Percentiles rank a stretch among this genome's conserved stretches.
Conservation (phyloP, 2,113 vertebrate species). For the Triplophysa rosa region DNA sequence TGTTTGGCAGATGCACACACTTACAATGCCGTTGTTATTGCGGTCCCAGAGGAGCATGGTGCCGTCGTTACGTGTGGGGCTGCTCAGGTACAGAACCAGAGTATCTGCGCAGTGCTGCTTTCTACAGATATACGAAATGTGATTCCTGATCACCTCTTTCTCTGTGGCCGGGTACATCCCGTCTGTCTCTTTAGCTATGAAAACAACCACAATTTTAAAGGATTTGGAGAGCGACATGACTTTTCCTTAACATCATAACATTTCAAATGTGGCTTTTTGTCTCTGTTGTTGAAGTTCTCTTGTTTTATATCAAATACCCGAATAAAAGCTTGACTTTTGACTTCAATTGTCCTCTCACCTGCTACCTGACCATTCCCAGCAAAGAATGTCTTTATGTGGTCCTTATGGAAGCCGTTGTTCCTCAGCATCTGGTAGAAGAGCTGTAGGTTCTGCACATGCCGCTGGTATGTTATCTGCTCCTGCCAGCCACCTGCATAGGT, state of each 20-base stretch:
- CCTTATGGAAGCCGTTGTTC: constrained; percentile 77
- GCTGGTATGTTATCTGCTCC: constrained; percentile 77
- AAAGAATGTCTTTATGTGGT: constrained; percentile 81
- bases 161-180: constrained; percentile 75
- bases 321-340: background rate
- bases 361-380: constrained; percentile 72
- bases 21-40: constrained; percentile 79
- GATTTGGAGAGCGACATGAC: too few species aligned
- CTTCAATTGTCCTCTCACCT: constrained; percentile 59
- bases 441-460: constrained; percentile 72
- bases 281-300: background rate
- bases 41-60: constrained; percentile 81
- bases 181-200: constrained; percentile 67
- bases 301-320: background rate
- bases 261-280: background rate
- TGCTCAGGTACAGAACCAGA: constrained; percentile 79
- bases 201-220: background rate
- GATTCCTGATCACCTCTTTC: constrained; percentile 75
- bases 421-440: constrained; percentile 75
- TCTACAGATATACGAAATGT: constrained; percentile 78
- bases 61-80: constrained; percentile 76
- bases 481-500: constrained; percentile 75
- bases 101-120: constrained; percentile 80
- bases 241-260: background rate
- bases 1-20: constrained; percentile 37